phyloP scores from a whole-genome alignment of 2,113 vertebrate genomes.

The Diadophis punctatus region DNA sequence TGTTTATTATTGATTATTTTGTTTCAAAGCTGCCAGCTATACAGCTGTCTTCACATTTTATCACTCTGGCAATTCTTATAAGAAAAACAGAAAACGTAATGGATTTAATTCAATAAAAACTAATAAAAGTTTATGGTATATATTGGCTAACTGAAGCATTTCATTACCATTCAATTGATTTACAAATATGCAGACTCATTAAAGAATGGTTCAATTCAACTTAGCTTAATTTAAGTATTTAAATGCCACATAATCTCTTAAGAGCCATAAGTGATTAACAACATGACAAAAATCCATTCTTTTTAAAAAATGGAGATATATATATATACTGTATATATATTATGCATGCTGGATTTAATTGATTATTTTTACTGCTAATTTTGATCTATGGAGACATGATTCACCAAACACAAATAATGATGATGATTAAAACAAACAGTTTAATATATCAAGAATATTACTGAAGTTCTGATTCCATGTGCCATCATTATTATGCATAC shows the following conservation, averaged over 20 bases:
- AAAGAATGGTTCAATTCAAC: background rate
- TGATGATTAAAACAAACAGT: background rate
- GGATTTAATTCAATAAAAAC: slow-evolving; percentile 34
- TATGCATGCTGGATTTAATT: background rate
- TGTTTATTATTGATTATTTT: slow-evolving; percentile 51
- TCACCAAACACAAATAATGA: background rate
- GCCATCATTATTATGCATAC: background rate
- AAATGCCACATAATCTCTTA: background rate
- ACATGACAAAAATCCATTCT: background rate
- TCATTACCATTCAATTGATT: background rate
- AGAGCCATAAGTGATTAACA: background rate
- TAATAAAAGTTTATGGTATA: slow-evolving; percentile 24
- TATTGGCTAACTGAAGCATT: slow-evolving; percentile 7
- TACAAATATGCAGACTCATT: background rate
- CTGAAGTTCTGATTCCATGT: background rate
- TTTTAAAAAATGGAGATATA: background rate
- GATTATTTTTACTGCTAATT: background rate
- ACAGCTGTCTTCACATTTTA: slow-evolving; percentile 40
- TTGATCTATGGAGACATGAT: background rate
- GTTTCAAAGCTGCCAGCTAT: slow-evolving; percentile 40
- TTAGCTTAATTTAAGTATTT: background rate
- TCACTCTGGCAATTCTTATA: slow-evolving; percentile 34
- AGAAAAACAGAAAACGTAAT: slow-evolving; percentile 25
- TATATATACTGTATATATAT: background rate
- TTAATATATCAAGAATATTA: background rate